These are phyloP conservation scores for Caloenas nicobarica DNA, from an alignment of 2,113 vertebrate species.

Conservation along the genomic window DNA sequence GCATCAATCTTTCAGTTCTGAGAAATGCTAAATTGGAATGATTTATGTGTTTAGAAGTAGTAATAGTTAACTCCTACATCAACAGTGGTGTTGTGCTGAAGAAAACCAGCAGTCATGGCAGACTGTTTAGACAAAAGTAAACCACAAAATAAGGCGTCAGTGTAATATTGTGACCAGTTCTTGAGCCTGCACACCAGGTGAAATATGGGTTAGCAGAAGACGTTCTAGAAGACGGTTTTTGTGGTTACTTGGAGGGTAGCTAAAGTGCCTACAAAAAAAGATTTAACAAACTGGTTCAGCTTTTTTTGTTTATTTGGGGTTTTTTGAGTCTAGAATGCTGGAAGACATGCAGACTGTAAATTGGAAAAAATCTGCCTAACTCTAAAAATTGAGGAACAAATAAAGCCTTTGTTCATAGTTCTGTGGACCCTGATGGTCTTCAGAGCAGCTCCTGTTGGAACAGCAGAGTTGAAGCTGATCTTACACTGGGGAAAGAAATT, in stretches of 20 bases:
- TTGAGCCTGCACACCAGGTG: not conserved
- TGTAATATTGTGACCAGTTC: not conserved
- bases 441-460: not conserved
- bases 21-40: not conserved
- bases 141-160: not conserved
- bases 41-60: not conserved
- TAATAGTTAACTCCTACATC: not conserved
- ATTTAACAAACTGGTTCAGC: not conserved
- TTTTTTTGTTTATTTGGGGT: not conserved
- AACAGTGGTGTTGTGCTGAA: not conserved
- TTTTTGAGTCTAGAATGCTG: not conserved
- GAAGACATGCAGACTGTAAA: not conserved
- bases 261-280: not conserved
- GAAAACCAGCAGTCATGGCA: not conserved
- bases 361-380: not conserved
- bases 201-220: not conserved
- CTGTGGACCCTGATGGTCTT: not conserved
- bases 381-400: not conserved
- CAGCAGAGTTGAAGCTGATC: not conserved
- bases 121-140: not conserved
- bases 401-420: not conserved
- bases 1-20: not conserved
- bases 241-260: not conserved
- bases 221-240: not conserved
- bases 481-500: not conserved